Evolutionary conservation across 2,113 vertebrate species (phyloP).

Genomic region (Triplophysa rosa): DNA sequence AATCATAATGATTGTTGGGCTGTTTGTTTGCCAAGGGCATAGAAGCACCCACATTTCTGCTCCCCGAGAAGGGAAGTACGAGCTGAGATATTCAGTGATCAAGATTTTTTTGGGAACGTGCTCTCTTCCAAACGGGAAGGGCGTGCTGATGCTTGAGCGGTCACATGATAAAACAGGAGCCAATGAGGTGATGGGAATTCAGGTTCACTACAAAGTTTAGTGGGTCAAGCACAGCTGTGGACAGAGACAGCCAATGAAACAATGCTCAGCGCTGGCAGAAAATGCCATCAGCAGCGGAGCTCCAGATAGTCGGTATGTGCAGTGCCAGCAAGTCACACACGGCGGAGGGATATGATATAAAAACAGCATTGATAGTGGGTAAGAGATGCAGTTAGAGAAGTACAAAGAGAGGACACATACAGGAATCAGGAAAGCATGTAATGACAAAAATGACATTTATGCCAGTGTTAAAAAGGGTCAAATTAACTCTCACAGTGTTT

Average conservation of each 20-base stretch:
- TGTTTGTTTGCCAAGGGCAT: constrained; percentile 3
- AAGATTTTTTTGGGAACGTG: neutral
- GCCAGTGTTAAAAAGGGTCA: too few relatives aligned
- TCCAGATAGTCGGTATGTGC: constrained; percentile 51
- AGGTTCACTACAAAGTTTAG: constrained; percentile 48
- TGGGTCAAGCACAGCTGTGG: constrained; percentile 42
- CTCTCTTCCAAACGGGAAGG: constrained; percentile 1
- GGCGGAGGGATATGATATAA: constrained; percentile 34
- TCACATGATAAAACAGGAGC: constrained; percentile 31
- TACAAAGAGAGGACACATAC: neutral
- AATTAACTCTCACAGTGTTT: too few relatives aligned
- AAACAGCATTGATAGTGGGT: constrained; percentile 1
- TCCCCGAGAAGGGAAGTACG: neutral
- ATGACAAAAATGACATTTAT: neutral
- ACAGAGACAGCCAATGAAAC: constrained; percentile 19
- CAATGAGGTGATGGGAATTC: constrained; percentile 22
- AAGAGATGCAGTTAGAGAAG: neutral
- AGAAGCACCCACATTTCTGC: neutral
- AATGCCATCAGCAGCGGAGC: neutral
- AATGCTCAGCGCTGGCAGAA: neutral
- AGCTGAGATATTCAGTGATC: neutral
- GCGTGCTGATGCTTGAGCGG: neutral
- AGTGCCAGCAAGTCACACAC: constrained; percentile 63
- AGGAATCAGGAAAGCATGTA: neutral
- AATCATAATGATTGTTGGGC: neutral